Conservation (phyloP, 1,140 invertebrate species). For the Drosophila orena region DNA sequence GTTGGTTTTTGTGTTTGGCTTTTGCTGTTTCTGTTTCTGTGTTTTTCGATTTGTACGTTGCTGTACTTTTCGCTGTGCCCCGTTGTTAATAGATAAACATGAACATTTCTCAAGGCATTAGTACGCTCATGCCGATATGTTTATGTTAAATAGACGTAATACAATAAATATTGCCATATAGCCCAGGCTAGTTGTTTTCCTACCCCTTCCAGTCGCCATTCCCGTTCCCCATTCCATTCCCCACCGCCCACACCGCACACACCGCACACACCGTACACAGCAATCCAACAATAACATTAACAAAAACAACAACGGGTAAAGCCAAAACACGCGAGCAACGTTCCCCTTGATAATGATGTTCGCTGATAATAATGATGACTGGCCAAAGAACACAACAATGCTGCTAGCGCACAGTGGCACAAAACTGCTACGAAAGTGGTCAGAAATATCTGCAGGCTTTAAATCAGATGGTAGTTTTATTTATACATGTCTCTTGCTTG, state of each 20-base stretch:
- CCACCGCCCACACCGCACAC: slow-evolving; percentile 12
- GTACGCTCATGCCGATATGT: slow-evolving; percentile 41
- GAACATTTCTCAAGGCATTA: slow-evolving; percentile 38
- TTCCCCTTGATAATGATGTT: slow-evolving; percentile 69
- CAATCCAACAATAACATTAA: slow-evolving; percentile 49
- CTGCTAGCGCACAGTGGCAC: slow-evolving; percentile 48
- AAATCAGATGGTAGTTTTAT: too few species aligned
- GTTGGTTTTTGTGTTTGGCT: slow-evolving; percentile 30
- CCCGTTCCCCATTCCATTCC: slow-evolving; percentile 2
- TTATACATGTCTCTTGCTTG: too few species aligned
- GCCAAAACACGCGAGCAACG: slow-evolving; percentile 70
- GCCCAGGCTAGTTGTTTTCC: slow-evolving; percentile 58
- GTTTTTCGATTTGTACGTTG: slow-evolving; percentile 62
- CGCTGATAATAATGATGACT: slow-evolving; percentile 76
- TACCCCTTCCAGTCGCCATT: slow-evolving; percentile 41
- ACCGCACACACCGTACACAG: slow-evolving; percentile 8
- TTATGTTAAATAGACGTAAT: slow-evolving; percentile 80
- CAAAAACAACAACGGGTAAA: slow-evolving; percentile 49
- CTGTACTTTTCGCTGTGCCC: slow-evolving; percentile 67
- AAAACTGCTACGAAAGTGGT: background rate
- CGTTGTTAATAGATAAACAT: slow-evolving; percentile 44
- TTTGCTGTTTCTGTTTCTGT: slow-evolving; percentile 26
- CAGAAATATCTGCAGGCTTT: background rate
- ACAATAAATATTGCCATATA: slow-evolving; percentile 70
- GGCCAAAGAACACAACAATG: slow-evolving; percentile 70